Evolutionary conservation across 35 echinoderm and acorn worm species (phyloP).

Genomic region (Holothuria glaberrima): DNA sequence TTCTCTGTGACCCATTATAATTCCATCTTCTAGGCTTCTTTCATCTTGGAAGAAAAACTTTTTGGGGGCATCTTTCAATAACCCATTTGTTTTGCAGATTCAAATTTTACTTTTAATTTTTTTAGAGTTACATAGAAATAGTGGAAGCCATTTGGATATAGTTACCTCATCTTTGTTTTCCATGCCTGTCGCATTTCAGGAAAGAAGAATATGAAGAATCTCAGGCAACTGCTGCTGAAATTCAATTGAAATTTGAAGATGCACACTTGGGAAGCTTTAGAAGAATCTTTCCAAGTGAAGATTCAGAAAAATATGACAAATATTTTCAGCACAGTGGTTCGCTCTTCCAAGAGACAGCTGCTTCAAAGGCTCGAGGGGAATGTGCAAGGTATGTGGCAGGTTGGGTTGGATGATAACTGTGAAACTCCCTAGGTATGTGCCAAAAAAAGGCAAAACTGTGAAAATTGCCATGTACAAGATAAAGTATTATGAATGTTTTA

Average conservation of each 20-base stretch:
- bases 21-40: no score
- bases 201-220: constrained; percentile 88
- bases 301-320: constrained; percentile 88
- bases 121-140: no score
- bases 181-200: constrained; percentile 26
- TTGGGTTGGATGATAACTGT: no score
- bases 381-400: constrained; percentile 83
- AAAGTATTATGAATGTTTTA: no score
- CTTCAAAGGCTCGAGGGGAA: constrained; percentile 97
- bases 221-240: constrained; percentile 70
- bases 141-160: no score
- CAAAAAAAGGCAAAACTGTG: no score
- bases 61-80: no score
- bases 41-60: not conserved
- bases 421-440: no score
- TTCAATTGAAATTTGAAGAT: constrained; percentile 89
- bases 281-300: constrained; percentile 87
- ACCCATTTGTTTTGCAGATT: no score
- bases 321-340: constrained; percentile 98
- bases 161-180: not conserved
- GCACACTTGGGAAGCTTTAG: constrained; percentile 77
- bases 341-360: constrained; percentile 95
- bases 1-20: no score
- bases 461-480: no score
- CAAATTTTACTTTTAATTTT: no score